Base-by-base conservation (phyloP, 2,797 vertebrate genomes). In the Sebastes goodei region DNA sequence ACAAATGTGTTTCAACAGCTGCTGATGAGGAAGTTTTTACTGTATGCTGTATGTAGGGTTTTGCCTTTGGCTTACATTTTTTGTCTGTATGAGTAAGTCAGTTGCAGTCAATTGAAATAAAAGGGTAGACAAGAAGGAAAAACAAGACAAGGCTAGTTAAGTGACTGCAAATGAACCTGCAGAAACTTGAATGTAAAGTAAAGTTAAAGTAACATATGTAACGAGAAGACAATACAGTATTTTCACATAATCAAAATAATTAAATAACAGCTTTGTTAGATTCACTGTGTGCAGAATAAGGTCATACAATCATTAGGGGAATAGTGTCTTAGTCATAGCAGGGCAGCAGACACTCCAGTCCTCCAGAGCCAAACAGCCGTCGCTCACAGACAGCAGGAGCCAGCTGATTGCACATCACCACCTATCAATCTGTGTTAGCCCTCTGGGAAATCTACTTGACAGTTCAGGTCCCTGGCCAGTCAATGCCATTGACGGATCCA, bases 401-500 rank as follows among this genome's bases (percentile, higher is more conserved):
- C 68, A 63, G 15, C 27, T 75, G 73, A 87, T 57, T 65, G 69
- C 62, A 56, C 10, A 4, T 70, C 23, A 46, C 49, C 71, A 60
- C 42, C 73, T 30, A 72, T 84, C 76, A 80, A 46, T 86, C 77
- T 71, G 23, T 63, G 69, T 81, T 62, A 63, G 59, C 27, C 86
- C 77, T 56, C 30, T 83, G 86, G 82, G 80, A 87, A 87, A 88
- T 89, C 59, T 76, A 56, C 76, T 53, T 68, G 71, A 84, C 74
- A 70, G 38, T 78, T 71, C 71, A 59, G 81, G 56, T 74, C 76
- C 73, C 74, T 4, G 42, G 42, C 53, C 79, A 76, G 71, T 81
- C 65, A 64, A 10, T 82, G 76, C 7, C 83, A 75, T 66, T 84
- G 82, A 86, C 23, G 38, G 67, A 85, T 84, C 71, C 71, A 74